A percentile compares a stretch with the other conserved stretches of the same genome.
Conservation (phyloP, 1,140 invertebrate species). For the Branchinecta lindahli region DNA sequence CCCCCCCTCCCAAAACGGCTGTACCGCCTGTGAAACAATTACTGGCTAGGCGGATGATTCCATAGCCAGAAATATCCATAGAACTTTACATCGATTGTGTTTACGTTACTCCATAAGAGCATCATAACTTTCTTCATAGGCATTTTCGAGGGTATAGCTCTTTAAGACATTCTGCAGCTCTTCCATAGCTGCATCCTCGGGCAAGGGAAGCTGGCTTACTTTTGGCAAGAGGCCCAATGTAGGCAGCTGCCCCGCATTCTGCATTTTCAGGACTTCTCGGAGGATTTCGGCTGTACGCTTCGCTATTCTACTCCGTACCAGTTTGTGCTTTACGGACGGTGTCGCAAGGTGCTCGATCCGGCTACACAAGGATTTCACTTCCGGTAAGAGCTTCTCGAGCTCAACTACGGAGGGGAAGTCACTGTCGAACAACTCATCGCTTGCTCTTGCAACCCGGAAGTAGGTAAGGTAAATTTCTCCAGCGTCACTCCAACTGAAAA, state of each 20-base stretch:
- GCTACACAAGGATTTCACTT: neutral
- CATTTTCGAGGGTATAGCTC: neutral
- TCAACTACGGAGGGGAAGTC: neutral
- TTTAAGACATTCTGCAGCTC: neutral
- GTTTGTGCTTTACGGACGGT: neutral
- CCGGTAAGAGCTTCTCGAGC: neutral
- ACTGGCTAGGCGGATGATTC: too few relatives aligned
- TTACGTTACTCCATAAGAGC: too few relatives aligned
- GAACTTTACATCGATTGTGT: too few relatives aligned
- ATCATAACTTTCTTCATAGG: neutral
- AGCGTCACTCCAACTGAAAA: neutral
- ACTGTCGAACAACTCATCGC: neutral
- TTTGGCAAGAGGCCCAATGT: neutral
- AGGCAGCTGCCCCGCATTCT: neutral
- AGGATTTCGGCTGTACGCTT: neutral
- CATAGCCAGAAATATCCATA: too few relatives aligned
- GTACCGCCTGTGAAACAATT: too few relatives aligned
- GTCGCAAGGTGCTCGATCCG: neutral
- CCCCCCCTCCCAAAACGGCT: too few relatives aligned
- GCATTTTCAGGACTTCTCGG: neutral
- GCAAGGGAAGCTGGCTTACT: neutral
- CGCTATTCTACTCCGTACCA: neutral
- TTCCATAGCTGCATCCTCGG: neutral
- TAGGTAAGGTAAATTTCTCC: neutral
- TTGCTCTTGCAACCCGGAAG: neutral